Percentiles rank a stretch among this genome's conserved stretches.
Evolutionary conservation across 2,888 invertebrate genomes (phyloP).

Genomic region (Tanytarsus gracilentus): DNA sequence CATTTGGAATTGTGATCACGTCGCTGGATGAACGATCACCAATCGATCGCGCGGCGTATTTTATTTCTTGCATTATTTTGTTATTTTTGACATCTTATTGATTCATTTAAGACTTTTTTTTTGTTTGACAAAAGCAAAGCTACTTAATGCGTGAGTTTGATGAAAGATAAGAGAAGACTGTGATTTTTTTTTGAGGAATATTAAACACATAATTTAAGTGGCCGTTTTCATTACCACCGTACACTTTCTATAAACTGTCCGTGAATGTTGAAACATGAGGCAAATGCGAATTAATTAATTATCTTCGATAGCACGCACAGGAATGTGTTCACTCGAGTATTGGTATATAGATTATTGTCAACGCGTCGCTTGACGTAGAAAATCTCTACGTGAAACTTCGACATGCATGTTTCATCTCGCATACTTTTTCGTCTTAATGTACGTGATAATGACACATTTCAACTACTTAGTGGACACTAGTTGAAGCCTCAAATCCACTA

Average conservation of each 20-base stretch:
- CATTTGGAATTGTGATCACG: slow-evolving; percentile 9
- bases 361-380: background rate
- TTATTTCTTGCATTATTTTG: background rate
- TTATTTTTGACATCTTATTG: background rate
- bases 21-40: no score
- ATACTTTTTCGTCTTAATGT: background rate
- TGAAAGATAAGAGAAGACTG: no score
- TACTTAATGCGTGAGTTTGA: no score
- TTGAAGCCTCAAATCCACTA: no score
- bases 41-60: slow-evolving; percentile 2
- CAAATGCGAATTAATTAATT: background rate
- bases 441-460: slow-evolving; percentile 16
- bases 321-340: no score
- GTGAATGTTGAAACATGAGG: no score
- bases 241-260: no score
- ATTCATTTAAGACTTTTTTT: background rate
- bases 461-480: no score
- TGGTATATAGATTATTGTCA: background rate
- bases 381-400: background rate
- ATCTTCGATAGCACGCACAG: background rate
- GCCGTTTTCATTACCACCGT: no score
- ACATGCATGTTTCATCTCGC: background rate
- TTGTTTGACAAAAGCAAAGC: no score
- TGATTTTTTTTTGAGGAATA: no score
- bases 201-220: no score